Conservation (phyloP, 2,888 invertebrate genomes). For the Crepidodera aurea region DNA sequence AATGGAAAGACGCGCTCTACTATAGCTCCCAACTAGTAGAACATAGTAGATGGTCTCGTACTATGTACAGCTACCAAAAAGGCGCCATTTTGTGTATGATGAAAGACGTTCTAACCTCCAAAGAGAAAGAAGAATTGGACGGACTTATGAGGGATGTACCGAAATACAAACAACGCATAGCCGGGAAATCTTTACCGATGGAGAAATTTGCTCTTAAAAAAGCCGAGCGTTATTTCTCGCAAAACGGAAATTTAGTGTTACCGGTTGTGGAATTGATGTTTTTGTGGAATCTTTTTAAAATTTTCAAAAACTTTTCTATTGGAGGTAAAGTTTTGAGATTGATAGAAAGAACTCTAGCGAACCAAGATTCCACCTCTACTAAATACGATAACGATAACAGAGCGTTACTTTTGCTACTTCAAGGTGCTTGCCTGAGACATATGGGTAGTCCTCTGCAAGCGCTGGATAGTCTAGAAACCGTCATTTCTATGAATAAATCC, state of each 20-base stretch:
- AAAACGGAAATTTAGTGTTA: slow-evolving; percentile 76
- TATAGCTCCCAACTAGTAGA: slow-evolving; percentile 77
- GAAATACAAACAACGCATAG: slow-evolving; percentile 84
- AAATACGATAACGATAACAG: slow-evolving; percentile 75
- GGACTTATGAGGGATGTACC: slow-evolving; percentile 81
- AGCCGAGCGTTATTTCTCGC: slow-evolving; percentile 78
- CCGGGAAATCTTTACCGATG: slow-evolving; percentile 96
- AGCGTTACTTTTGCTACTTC: slow-evolving; percentile 78
- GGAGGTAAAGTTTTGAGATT: slow-evolving; percentile 71
- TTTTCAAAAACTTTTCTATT: slow-evolving; percentile 74
- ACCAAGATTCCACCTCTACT: slow-evolving; percentile 52
- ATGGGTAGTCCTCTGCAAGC: slow-evolving; percentile 82
- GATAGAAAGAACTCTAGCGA: slow-evolving; percentile 64
- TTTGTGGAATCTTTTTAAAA: slow-evolving; percentile 91
- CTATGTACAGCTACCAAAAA: slow-evolving; percentile 90
- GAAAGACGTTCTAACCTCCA: slow-evolving; percentile 63
- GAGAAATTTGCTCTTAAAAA: slow-evolving; percentile 95
- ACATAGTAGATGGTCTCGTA: slow-evolving; percentile 90
- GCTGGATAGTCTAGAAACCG: slow-evolving; percentile 73
- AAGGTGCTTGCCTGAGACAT: slow-evolving; percentile 83
- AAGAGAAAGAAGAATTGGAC: slow-evolving; percentile 66
- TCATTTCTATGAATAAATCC: slow-evolving; percentile 71
- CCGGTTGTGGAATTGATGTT: slow-evolving; percentile 90
- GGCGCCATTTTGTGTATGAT: slow-evolving; percentile 84
- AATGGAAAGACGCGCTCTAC: slow-evolving; percentile 80